Percentiles rank a stretch among this genome's conserved stretches.
Evolutionary conservation across 2,888 invertebrate genomes (phyloP).

Genomic region (Laspeyria flexula): DNA sequence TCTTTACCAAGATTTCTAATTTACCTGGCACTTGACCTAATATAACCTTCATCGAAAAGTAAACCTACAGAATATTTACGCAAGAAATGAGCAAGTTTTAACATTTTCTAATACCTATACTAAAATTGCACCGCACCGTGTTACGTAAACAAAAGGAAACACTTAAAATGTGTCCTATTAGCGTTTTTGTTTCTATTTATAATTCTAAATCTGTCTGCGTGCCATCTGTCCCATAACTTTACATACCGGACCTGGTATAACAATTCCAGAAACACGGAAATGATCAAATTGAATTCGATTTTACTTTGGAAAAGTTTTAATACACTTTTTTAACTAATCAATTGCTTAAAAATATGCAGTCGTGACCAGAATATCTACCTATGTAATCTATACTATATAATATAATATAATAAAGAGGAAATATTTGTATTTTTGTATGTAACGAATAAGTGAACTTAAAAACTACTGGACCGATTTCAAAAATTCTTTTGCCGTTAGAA

Average conservation of each 20-base stretch:
- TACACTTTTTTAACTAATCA: neutral
- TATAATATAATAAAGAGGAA: no score
- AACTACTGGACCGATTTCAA: no score
- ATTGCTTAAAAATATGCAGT: neutral
- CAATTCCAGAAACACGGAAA: neutral
- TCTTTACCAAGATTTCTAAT: no score
- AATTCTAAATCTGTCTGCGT: neutral
- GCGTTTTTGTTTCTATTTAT: neutral
- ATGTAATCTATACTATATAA: neutral
- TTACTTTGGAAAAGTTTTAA: neutral
- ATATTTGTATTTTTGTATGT: no score
- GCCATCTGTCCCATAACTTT: neutral
- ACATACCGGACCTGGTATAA: neutral
- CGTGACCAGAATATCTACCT: neutral
- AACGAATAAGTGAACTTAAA: no score
- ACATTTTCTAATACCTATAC: no score
- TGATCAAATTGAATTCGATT: neutral
- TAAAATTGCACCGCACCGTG: neutral
- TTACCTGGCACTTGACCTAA: no score
- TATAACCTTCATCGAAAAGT: no score
- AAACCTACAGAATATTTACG: no score
- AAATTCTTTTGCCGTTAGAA: no score
- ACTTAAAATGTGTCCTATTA: neutral
- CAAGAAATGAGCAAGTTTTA: no score
- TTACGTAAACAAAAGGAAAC: neutral